Evolutionary conservation across 1,140 invertebrate species (phyloP).

Genomic region (Heliconius eleuchia): DNA sequence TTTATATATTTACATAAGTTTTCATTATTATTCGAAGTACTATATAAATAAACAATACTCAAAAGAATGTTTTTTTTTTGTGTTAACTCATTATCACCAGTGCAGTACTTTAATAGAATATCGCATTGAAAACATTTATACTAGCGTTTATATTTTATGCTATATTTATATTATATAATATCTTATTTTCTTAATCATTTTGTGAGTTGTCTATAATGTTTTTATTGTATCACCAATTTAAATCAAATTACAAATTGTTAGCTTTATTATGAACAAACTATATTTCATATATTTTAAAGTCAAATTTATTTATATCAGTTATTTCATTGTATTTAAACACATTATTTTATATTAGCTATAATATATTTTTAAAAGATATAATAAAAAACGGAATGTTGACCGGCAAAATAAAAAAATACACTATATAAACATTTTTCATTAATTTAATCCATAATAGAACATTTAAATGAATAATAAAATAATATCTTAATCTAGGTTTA

Average conservation of each 20-base stretch:
- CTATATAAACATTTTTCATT: conserved; percentile 24
- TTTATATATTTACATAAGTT: too few species aligned
- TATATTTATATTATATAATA: neutral
- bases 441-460: conserved; percentile 68
- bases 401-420: conserved; percentile 18
- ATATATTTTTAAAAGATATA: neutral
- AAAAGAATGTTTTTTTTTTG: too few species aligned
- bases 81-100: too few species aligned
- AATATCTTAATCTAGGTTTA: conserved; percentile 64
- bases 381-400: neutral
- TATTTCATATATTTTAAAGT: neutral
- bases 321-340: neutral
- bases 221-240: neutral
- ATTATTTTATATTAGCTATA: neutral
- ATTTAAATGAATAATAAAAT: conserved; percentile 72
- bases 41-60: too few species aligned
- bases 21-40: too few species aligned
- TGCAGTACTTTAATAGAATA: too few species aligned
- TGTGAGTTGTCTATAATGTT: neutral
- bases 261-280: neutral
- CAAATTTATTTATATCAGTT: neutral
- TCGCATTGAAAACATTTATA: too few species aligned
- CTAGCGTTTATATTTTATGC: neutral
- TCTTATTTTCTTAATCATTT: neutral
- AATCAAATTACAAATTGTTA: neutral